These are phyloP conservation scores for Mus spicilegus DNA, from an alignment of 2,113 vertebrate genomes.

Conservation along the genomic window DNA sequence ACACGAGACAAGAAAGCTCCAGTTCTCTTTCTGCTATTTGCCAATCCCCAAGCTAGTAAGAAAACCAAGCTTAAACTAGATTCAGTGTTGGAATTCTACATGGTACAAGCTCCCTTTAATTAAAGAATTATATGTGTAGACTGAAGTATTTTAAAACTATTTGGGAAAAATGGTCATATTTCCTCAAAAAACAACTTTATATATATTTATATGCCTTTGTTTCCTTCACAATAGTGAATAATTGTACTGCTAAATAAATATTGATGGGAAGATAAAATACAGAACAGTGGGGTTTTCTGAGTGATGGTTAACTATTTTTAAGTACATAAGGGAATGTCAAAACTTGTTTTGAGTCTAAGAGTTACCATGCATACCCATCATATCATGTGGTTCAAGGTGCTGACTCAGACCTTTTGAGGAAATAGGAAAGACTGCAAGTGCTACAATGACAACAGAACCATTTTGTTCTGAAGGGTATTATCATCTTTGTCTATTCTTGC, in stretches of 20 bases:
- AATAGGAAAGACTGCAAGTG: not conserved
- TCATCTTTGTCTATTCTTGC: not conserved
- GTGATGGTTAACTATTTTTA: not conserved
- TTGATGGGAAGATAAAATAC: not conserved
- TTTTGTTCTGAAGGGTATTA: not conserved
- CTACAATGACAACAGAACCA: not conserved
- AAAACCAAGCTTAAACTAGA: not conserved
- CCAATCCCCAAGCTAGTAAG: not conserved
- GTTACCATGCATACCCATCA: not conserved
- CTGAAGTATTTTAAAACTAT: constrained; percentile 27
- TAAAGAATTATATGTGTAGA: not conserved
- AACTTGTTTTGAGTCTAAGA: not conserved
- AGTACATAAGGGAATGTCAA: not conserved
- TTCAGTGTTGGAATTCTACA: not conserved
- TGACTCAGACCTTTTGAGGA: not conserved
- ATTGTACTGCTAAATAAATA: not conserved
- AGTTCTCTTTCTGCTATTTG: not conserved
- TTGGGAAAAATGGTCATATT: not conserved
- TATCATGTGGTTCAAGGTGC: not conserved
- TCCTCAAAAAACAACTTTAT: not conserved
- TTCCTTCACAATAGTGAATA: not conserved
- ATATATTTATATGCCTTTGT: not conserved
- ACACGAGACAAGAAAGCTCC: not conserved
- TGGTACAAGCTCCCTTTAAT: not conserved
- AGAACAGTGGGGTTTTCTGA: not conserved